Evolutionary conservation across 2,888 invertebrate genomes (phyloP).

Genomic region (Oscheius sp.): DNA sequence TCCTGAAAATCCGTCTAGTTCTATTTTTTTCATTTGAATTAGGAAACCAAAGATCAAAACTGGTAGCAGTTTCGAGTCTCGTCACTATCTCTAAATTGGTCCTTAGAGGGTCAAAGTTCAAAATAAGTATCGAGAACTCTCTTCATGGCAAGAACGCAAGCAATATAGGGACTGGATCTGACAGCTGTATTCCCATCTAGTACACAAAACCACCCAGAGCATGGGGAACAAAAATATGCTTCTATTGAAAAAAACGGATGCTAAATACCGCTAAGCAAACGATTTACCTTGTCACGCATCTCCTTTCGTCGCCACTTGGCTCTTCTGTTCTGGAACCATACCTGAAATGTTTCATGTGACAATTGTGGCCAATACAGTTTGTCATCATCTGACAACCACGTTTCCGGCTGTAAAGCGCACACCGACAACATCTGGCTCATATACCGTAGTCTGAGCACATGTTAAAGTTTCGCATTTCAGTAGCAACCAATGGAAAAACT

Average conservation of each 20-base stretch:
- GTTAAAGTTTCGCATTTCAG: slow-evolving; percentile 15
- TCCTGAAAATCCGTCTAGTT: slow-evolving; percentile 10
- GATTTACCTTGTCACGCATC: slow-evolving; percentile 41
- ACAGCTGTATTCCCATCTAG: not conserved
- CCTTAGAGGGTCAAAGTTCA: too few relatives aligned
- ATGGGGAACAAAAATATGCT: not conserved
- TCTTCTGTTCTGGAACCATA: slow-evolving; percentile 67
- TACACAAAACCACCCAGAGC: not conserved
- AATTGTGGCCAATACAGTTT: slow-evolving; percentile 3
- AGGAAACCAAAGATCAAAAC: too few relatives aligned
- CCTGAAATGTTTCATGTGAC: slow-evolving; percentile 42
- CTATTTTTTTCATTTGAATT: too few relatives aligned
- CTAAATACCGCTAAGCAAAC: not conserved
- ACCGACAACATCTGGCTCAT: slow-evolving; percentile 32
- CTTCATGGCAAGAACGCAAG: too few relatives aligned
- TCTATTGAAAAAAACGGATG: not conserved
- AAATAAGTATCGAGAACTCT: too few relatives aligned
- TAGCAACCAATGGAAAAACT: not conserved
- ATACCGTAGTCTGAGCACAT: slow-evolving; percentile 35
- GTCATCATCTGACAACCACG: slow-evolving; percentile 24
- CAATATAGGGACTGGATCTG: too few relatives aligned
- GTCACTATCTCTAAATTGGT: too few relatives aligned
- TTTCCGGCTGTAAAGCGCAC: slow-evolving; percentile 34
- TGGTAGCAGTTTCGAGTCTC: too few relatives aligned
- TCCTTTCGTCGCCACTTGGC: slow-evolving; percentile 63